phyloP scores from a whole-genome alignment of 2,797 vertebrate genomes.

The Argentina silus region DNA sequence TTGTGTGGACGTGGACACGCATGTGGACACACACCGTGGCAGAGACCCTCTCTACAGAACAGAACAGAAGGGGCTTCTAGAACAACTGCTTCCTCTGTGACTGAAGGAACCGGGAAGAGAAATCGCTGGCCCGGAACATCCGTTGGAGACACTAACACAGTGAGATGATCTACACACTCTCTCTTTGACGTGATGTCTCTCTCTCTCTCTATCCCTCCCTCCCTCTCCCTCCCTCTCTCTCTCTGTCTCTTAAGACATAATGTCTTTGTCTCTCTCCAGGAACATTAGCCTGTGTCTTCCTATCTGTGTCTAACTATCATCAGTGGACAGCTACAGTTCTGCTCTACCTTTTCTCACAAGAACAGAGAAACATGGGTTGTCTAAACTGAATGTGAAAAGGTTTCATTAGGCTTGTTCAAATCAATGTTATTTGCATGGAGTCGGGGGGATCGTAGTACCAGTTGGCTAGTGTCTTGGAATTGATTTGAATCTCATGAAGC shows the following conservation, averaged over 20 bases:
- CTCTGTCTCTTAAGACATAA: background rate
- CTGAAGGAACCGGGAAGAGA: background rate
- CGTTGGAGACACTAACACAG: background rate
- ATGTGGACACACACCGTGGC: background rate
- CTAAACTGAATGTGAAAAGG: background rate
- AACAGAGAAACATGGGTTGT: no score
- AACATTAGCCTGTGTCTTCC: background rate
- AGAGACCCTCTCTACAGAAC: no score
- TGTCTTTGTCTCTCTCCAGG: background rate
- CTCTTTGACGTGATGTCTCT: background rate
- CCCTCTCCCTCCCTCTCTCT: no score
- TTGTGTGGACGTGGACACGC: constrained; percentile 24
- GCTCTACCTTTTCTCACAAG: no score
- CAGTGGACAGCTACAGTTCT: no score
- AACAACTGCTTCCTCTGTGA: constrained; percentile 1
- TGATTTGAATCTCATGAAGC: constrained; percentile 20
- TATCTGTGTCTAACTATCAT: no score
- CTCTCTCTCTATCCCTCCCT: no score
- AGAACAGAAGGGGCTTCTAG: no score
- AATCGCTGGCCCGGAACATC: background rate
- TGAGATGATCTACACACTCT: background rate
- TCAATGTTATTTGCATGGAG: constrained; percentile 30
- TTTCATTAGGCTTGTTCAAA: constrained; percentile 2
- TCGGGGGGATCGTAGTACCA: constrained; percentile 21
- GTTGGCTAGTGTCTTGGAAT: constrained; percentile 28